Percentiles rank a stretch among this genome's conserved stretches.
phyloP scores from a whole-genome alignment of 2,888 invertebrate species.

The Branchellion lobata region DNA sequence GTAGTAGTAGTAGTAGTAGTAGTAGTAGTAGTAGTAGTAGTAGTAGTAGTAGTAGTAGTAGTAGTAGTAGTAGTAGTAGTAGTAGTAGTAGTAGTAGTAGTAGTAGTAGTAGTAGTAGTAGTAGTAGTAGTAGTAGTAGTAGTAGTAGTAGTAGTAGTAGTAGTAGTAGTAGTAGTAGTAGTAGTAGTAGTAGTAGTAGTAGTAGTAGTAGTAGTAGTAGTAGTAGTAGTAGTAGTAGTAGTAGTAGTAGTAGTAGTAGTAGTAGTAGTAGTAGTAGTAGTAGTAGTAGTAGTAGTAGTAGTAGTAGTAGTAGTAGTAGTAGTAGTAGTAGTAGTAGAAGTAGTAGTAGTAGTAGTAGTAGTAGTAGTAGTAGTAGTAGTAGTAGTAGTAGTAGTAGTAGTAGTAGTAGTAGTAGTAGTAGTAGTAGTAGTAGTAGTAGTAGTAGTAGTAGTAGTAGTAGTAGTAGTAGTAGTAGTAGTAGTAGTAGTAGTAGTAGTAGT shows the following conservation, averaged over 20 bases:
- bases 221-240: constrained; percentile 30
- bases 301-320: constrained; percentile 31
- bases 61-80: constrained; percentile 32
- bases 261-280: not conserved
- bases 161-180: constrained; percentile 12
- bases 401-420: constrained; percentile 28
- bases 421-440: constrained; percentile 33
- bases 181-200: constrained; percentile 31
- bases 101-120: constrained; percentile 31
- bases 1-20: constrained; percentile 17
- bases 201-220: constrained; percentile 11
- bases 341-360: constrained; percentile 28
- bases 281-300: constrained; percentile 34
- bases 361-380: constrained; percentile 32
- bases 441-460: constrained; percentile 31
- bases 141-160: constrained; percentile 33
- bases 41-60: constrained; percentile 8
- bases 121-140: constrained; percentile 10
- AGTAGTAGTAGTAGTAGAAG: constrained; percentile 27
- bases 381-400: constrained; percentile 26
- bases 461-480: constrained; percentile 37
- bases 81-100: constrained; percentile 20
- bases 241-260: constrained; percentile 23
- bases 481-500: constrained; percentile 35
- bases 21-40: constrained; percentile 25